A percentile compares a stretch with the other conserved stretches of the same genome.
Evolutionary conservation across 2,888 invertebrate species (phyloP).

Genomic region (Eulithis testata): DNA sequence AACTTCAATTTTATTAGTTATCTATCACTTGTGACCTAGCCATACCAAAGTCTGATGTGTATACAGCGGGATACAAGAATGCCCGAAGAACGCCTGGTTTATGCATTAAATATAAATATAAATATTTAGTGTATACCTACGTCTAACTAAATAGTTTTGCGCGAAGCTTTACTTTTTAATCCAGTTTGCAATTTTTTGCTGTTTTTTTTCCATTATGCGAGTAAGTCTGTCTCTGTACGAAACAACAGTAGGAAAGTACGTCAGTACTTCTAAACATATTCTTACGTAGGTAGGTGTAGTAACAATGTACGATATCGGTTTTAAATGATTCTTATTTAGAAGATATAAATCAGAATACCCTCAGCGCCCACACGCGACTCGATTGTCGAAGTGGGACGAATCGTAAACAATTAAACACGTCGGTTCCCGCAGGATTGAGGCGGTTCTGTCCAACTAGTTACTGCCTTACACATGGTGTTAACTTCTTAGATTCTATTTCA

Average conservation of each 20-base stretch:
- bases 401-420: constrained; percentile 68
- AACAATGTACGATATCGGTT: constrained; percentile 1
- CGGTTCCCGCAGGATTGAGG: constrained; percentile 70
- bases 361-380: constrained; percentile 18
- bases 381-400: constrained; percentile 41
- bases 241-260: background rate
- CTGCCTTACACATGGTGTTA: constrained; percentile 27
- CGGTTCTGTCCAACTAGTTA: constrained; percentile 64
- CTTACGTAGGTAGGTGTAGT: background rate
- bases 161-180: no score
- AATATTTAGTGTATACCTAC: no score
- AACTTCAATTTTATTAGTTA: background rate
- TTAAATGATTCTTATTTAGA: constrained; percentile 16
- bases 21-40: background rate
- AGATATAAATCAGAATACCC: constrained; percentile 25
- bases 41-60: background rate
- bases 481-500: background rate
- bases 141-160: no score
- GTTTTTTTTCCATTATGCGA: no score
- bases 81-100: no score
- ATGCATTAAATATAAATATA: no score
- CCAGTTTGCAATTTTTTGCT: no score
- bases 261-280: background rate
- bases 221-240: background rate
- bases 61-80: background rate